Conservation (phyloP, 37 sponge, comb jelly and placozoan species). For the Aplysina aerophoba region DNA sequence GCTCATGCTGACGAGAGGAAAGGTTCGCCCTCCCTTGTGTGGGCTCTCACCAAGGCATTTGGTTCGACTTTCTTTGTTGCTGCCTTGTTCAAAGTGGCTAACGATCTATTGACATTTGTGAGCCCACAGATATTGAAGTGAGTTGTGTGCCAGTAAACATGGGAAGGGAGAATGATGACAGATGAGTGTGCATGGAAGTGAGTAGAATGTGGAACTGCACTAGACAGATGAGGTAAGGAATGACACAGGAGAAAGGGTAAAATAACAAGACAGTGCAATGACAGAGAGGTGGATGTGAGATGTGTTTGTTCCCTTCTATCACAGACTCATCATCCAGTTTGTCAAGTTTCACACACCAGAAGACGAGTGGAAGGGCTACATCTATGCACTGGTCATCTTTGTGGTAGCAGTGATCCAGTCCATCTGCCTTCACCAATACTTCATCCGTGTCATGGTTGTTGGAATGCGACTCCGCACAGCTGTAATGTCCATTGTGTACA, state of each 20-base stretch:
- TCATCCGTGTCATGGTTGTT: constrained; percentile 59
- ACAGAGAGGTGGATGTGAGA: no score
- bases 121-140: constrained; percentile 61
- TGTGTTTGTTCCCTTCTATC: no score
- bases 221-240: no score
- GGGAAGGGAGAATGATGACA: no score
- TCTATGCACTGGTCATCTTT: constrained; percentile 81
- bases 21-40: constrained; percentile 42
- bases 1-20: not conserved
- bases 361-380: constrained; percentile 79
- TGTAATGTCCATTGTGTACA: constrained; percentile 72
- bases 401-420: constrained; percentile 74
- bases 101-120: constrained; percentile 58
- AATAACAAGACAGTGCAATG: no score
- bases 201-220: no score
- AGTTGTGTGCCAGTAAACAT: not conserved
- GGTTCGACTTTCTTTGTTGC: constrained; percentile 32
- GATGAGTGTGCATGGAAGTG: no score
- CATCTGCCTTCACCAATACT: constrained; percentile 84
- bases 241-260: no score
- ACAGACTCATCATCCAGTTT: constrained; percentile 73
- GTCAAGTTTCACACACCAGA: constrained; percentile 44
- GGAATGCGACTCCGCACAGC: constrained; percentile 83
- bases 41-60: constrained; percentile 44
- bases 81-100: constrained; percentile 41